phyloP scores from a whole-genome alignment of 2,113 vertebrate species.

The Oncorhynchus gorbuscha region DNA sequence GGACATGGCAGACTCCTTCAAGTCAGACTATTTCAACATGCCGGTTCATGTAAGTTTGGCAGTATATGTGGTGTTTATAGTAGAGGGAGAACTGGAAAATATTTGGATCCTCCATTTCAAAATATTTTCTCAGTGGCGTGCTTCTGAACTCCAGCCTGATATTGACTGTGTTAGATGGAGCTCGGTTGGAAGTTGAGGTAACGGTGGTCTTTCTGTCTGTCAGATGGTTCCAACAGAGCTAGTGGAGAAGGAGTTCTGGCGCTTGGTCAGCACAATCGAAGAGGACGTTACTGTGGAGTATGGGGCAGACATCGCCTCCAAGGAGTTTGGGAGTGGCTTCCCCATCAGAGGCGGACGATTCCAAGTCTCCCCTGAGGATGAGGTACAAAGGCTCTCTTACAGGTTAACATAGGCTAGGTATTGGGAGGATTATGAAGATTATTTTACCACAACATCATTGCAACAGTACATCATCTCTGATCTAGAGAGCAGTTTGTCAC shows the following conservation, averaged over 20 bases:
- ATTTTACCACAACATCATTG: too few relatives aligned
- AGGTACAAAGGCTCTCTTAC: constrained; percentile 71
- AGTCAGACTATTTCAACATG: constrained; percentile 99
- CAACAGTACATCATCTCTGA: too few relatives aligned
- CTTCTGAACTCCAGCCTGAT: too few relatives aligned
- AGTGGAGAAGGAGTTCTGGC: constrained; percentile 98
- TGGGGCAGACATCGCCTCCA: constrained; percentile 95
- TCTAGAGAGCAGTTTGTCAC: too few relatives aligned
- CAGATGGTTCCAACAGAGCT: constrained; percentile 98
- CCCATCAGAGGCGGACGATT: constrained; percentile 86
- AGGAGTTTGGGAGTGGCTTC: constrained; percentile 98
- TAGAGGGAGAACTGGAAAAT: neutral
- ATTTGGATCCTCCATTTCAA: neutral
- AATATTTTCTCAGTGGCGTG: too few relatives aligned
- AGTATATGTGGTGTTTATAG: neutral
- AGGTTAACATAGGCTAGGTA: too few relatives aligned
- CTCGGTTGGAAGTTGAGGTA: neutral
- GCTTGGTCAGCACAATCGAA: constrained; percentile 94
- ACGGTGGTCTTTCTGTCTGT: neutral
- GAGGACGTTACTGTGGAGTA: constrained; percentile 98
- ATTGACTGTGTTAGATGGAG: too few relatives aligned
- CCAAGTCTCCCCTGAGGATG: constrained; percentile 85
- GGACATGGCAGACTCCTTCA: constrained; percentile 98
- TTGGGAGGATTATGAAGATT: too few relatives aligned
- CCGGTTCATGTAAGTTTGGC: constrained; percentile 91